phyloP scores from a whole-genome alignment of 2,888 invertebrate species.

The Margaritifera margaritifera region DNA sequence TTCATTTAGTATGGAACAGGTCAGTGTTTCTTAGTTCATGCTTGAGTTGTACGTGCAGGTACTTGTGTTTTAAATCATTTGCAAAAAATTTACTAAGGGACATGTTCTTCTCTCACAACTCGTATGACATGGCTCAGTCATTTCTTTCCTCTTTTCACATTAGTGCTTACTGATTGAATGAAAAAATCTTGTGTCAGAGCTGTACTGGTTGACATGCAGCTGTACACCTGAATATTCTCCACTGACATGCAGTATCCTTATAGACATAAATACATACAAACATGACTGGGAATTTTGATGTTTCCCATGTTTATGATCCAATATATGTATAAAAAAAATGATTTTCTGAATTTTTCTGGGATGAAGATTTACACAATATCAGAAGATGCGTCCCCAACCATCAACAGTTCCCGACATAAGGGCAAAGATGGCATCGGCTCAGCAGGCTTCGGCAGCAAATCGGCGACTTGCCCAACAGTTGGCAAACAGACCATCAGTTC shows the following conservation, averaged over 20 bases:
- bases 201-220: too few relatives aligned
- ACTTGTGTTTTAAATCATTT: too few relatives aligned
- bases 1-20: too few relatives aligned
- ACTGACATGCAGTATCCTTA: slow-evolving; percentile 1
- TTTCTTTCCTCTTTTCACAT: too few relatives aligned
- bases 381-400: slow-evolving; percentile 51
- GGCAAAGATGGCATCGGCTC: slow-evolving; percentile 59
- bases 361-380: slow-evolving; percentile 64
- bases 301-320: background rate
- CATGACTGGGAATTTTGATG: slow-evolving; percentile 4
- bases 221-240: background rate
- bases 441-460: slow-evolving; percentile 70
- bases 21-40: too few relatives aligned
- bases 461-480: slow-evolving; percentile 75
- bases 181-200: too few relatives aligned
- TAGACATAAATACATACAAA: slow-evolving; percentile 5
- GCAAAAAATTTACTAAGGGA: too few relatives aligned
- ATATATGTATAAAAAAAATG: too few relatives aligned
- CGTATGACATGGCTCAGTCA: too few relatives aligned
- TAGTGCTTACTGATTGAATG: too few relatives aligned
- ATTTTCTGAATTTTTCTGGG: slow-evolving; percentile 25
- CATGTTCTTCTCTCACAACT: too few relatives aligned
- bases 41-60: too few relatives aligned
- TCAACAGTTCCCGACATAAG: slow-evolving; percentile 57
- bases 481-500: slow-evolving; percentile 75